Evolutionary conservation across 2,113 vertebrate species (phyloP), one percentile per base, ranked within the genome.

Genomic region (Apodemus speciosus): DNA sequence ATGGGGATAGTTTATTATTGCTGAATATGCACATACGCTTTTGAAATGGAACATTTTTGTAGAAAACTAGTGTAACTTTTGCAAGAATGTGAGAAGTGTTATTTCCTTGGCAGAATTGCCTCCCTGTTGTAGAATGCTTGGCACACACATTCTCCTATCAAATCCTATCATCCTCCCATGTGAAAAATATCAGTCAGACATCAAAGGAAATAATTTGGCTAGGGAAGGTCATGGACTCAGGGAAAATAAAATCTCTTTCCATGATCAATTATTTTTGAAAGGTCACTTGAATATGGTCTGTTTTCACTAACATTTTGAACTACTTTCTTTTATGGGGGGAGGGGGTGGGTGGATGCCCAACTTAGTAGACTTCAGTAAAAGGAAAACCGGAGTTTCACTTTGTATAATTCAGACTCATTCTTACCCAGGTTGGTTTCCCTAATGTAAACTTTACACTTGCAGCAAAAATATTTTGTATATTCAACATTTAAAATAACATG

Each of bases 181-280:
- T 93, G 38, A 69, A 84, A 91, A 71, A 79, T 83, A 46, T n/a
- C 72, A 79, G 53, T 90, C 89, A 95, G 90, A 94, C 77, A 92
- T 95, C 85, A 95, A 90, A 93, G 88, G 94, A 93, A 94, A 84
- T 62, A 75, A 91, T 89, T 93, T 97, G 95, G n/a, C 90, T 93
- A 90, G 71, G 21, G 86, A 7, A 58, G 32, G 0, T 86, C 35
- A 79, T 40, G 8, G 64, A 79, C 76, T 93, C 86, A 93, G 25
- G 93, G 69, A 84, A 96, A 95, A 89, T 73, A 85, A 88, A 95
- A 93, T 95, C 95, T 71, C 15, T 85, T 86, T 95, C 79, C 30
- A 53, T 2, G 7, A 62, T 93, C 69, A 96, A 87, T 91, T 96
- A 92, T 84, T 89, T 84, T 86, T 92, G 38, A 94, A 96, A 95